A percentile compares a stretch with the other conserved stretches of the same genome.
Evolutionary conservation across 1,140 invertebrate genomes (phyloP).

Genomic region (Ctenoplectra terminalis): DNA sequence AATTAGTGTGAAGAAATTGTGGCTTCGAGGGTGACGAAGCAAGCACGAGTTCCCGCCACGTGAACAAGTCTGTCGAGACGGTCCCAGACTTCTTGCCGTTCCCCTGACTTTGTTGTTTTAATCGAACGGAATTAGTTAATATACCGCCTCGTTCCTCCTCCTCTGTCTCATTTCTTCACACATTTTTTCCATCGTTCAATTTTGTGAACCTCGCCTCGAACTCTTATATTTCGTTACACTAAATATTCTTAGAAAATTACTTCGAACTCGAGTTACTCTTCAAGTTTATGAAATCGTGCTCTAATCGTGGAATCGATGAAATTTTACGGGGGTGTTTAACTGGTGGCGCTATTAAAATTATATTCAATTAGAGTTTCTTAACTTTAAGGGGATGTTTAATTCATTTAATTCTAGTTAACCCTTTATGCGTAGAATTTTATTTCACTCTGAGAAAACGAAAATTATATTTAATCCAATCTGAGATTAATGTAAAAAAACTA

Average conservation of each 20-base stretch:
- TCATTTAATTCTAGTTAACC: too few species aligned
- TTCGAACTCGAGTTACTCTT: too few species aligned
- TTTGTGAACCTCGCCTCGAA: constrained; percentile 8
- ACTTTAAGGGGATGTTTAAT: too few species aligned
- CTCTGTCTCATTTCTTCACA: neutral
- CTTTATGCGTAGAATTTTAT: too few species aligned
- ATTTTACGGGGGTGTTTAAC: too few species aligned
- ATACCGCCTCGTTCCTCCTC: neutral
- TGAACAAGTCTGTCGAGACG: constrained; percentile 44
- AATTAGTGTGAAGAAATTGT: constrained; percentile 59
- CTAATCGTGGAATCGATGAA: neutral
- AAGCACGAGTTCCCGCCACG: constrained; percentile 51
- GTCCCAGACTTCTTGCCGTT: constrained; percentile 45
- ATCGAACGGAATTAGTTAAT: constrained; percentile 54
- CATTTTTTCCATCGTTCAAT: neutral
- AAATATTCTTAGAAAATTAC: neutral
- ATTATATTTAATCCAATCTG: too few species aligned
- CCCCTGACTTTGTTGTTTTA: constrained; percentile 49
- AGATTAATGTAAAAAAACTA: too few species aligned
- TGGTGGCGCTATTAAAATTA: too few species aligned
- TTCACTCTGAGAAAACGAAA: too few species aligned
- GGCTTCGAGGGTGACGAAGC: constrained; percentile 56
- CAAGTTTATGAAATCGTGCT: neutral
- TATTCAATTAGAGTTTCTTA: too few species aligned
- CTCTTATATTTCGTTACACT: neutral